Evolutionary conservation across 2,888 invertebrate genomes (phyloP).

Genomic region (Trichacis sp.): DNA sequence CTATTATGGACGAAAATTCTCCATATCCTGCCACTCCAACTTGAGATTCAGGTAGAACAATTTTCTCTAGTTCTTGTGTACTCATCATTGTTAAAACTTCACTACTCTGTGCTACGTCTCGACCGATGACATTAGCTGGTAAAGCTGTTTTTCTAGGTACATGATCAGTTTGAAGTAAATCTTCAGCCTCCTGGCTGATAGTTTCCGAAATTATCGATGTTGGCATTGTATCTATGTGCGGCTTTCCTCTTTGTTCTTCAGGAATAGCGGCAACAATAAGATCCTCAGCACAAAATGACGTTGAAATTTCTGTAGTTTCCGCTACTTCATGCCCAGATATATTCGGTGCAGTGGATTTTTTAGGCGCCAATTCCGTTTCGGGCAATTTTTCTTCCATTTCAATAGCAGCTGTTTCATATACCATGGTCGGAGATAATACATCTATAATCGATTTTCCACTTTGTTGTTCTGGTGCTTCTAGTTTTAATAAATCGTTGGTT

Average conservation of each 20-base stretch:
- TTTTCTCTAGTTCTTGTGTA: slow-evolving; percentile 39
- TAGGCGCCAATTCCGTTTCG: slow-evolving; percentile 48
- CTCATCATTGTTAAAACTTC: slow-evolving; percentile 49
- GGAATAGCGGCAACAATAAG: slow-evolving; percentile 48
- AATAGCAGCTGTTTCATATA: slow-evolving; percentile 44
- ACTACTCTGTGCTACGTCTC: slow-evolving; percentile 56
- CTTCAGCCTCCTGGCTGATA: slow-evolving; percentile 50
- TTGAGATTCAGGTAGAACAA: slow-evolving; percentile 45
- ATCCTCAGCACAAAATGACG: slow-evolving; percentile 55
- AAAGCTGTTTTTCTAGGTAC: slow-evolving; percentile 52
- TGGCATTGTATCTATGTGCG: slow-evolving; percentile 45
- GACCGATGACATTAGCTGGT: slow-evolving; percentile 58
- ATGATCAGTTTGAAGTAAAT: slow-evolving; percentile 30
- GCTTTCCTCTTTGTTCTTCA: slow-evolving; percentile 49
- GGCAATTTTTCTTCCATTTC: slow-evolving; percentile 45
- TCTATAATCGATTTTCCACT: slow-evolving; percentile 24
- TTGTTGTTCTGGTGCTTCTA: slow-evolving; percentile 43
- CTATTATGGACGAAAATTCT: slow-evolving; percentile 49
- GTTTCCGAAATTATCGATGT: slow-evolving; percentile 50
- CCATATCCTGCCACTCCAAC: slow-evolving; percentile 44
- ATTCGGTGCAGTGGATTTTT: slow-evolving; percentile 56
- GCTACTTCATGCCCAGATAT: slow-evolving; percentile 59
- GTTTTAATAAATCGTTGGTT: slow-evolving; percentile 47
- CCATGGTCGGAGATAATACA: slow-evolving; percentile 24
- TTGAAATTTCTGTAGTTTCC: slow-evolving; percentile 49